Percentiles rank a stretch among this genome's conserved stretches.
Conservation (phyloP, 2,113 vertebrate genomes). For the Pseudorasbora parva region DNA sequence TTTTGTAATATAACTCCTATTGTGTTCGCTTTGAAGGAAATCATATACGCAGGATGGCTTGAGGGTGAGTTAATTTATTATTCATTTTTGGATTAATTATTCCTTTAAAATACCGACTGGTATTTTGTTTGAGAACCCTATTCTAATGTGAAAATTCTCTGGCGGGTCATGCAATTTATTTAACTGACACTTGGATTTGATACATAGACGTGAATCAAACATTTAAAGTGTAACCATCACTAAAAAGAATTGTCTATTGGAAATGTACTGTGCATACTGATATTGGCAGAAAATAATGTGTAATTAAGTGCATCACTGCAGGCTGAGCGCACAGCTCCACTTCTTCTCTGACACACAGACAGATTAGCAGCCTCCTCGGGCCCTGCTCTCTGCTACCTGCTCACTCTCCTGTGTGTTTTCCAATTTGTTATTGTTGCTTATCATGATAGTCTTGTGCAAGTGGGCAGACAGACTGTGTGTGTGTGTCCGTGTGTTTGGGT, state of each 20-base stretch:
- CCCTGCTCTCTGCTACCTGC: constrained; percentile 55
- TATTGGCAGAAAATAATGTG: constrained; percentile 28
- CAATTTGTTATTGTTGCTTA: constrained; percentile 51
- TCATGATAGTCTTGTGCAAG: constrained; percentile 33
- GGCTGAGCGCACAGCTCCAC: constrained; percentile 29
- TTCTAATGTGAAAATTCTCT: not conserved
- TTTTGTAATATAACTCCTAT: too few relatives aligned
- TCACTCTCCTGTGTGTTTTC: constrained; percentile 48
- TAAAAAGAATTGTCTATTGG: not conserved
- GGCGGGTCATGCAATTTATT: not conserved
- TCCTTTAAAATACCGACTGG: too few relatives aligned
- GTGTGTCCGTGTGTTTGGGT: constrained; percentile 4
- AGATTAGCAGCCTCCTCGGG: constrained; percentile 50
- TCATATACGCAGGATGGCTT: too few relatives aligned
- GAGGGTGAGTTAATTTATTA: too few relatives aligned
- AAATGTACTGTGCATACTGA: not conserved
- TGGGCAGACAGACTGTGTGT: not conserved
- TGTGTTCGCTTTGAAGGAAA: too few relatives aligned
- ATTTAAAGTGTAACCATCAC: not conserved
- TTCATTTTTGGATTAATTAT: too few relatives aligned
- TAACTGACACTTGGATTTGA: not conserved
- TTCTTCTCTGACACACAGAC: constrained; percentile 49
- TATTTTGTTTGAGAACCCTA: too few relatives aligned
- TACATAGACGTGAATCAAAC: not conserved
- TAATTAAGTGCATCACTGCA: constrained; percentile 55